Conservation (phyloP, 2,888 invertebrate species). For the Tineola bisselliella region DNA sequence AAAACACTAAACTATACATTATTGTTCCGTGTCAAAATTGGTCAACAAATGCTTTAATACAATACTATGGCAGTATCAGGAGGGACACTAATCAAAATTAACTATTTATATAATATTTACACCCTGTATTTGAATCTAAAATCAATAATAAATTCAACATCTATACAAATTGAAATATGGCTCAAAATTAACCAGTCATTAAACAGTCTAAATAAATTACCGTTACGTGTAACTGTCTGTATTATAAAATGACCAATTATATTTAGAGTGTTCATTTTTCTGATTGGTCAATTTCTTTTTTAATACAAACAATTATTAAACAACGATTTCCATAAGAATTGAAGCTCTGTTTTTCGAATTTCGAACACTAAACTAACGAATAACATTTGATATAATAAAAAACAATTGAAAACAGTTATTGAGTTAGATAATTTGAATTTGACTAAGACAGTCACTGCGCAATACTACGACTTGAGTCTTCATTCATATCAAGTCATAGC, state of each 20-base stretch:
- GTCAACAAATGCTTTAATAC: background rate
- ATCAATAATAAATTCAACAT: background rate
- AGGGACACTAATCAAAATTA: background rate
- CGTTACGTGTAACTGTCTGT: background rate
- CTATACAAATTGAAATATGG: constrained; percentile 5
- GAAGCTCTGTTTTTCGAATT: constrained; percentile 11
- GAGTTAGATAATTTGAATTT: background rate
- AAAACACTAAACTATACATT: background rate
- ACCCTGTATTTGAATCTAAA: background rate
- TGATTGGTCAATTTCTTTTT: background rate
- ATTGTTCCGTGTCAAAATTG: background rate
- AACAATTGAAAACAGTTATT: background rate
- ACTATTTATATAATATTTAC: background rate
- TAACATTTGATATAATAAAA: background rate
- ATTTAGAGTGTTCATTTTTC: background rate
- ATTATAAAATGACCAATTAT: background rate
- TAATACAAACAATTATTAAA: background rate
- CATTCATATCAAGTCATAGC: too few relatives aligned
- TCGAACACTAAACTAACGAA: constrained; percentile 1
- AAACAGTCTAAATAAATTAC: constrained; percentile 1
- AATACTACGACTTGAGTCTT: too few relatives aligned
- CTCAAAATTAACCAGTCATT: constrained; percentile 10
- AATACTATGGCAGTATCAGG: background rate
- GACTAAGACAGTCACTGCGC: background rate
- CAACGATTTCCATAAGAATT: background rate